Base-by-base conservation (phyloP, 2,113 vertebrate species). In the Gnathonemus echidnorhynchus region DNA sequence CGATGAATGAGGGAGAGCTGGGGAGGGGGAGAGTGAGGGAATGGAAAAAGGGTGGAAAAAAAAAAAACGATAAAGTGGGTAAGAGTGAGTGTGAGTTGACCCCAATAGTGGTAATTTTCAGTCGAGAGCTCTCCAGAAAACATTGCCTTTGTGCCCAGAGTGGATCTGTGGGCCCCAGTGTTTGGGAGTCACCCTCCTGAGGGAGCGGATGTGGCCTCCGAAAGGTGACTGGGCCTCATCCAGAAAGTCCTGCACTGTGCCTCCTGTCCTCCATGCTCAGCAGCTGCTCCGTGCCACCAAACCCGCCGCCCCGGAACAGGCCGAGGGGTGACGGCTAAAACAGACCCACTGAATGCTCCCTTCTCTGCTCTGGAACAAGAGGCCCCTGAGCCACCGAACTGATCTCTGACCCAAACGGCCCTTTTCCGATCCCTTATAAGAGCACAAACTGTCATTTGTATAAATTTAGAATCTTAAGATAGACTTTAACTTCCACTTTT, bases 331-430 rank as follows among this genome's bases (percentile, higher is more conserved):
- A 96, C 95, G 95, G 96, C 95, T 95, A 97, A 97, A 97, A 97
- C 96, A 97, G 97, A 95, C 95, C 96, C 97, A 95, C 96, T 98
- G 97, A 99, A 97, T 98, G 95, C 96, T 95, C 96, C 97, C 98
- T 98, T 98, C 97, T 98, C 95, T 97, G 94, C 89, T 88, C 93
- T 94, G 93, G 96, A 96, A 96, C 93, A 96, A 96, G 95, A 96
- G 96, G 97, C 95, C 96, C 96, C 96, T 97, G 96, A 97, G 92
- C 95, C 95, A 95, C 95, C 95, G 92, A 97, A 96, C 92, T 97
- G 97, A 95, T 97, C 97, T 96, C 95, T 98, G 98, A 98, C 98
- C 97, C 95, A 94, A 92, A 58, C 15, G 96, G 95, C 96, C 96
- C 93, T 95, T 97, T 99, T 99, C 98, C 98, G 94, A 93, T 95